Base-by-base conservation (phyloP, 2,888 invertebrate genomes). In the Cerceris rybyensis region DNA sequence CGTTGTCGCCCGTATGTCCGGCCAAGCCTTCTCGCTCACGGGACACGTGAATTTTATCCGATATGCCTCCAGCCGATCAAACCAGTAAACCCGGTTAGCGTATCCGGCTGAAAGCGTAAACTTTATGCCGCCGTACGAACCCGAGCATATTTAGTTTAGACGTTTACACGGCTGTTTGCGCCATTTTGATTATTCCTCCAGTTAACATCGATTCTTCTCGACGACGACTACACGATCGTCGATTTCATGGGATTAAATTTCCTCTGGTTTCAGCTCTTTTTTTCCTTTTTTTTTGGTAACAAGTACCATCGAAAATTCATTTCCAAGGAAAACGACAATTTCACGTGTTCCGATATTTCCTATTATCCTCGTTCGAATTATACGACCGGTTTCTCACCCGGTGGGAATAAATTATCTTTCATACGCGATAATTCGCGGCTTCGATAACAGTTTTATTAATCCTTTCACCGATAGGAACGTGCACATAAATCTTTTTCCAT, bases 401-500 rank as follows among this genome's bases (percentile, higher is more conserved):
- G 8, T 46, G 46, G 46, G 41, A n/a, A 39, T 42, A 6, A 42
- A 42, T 14, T 13, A 61, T 61, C 61, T 69, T 57, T 61, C 14
- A 61, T 61, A 60, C 69, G 57, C 69, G 61, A 69, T 57, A 73
- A 57, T 63, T 52, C 41, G 61, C 69, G 55, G 70, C 64, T 57
- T 58, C 52, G 63, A 63, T 74, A 70, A 70, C 59, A 63, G 58
- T 50, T 70, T 74, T 52, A 52, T 70, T 74, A 64, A 70, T 61
- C 58, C 50, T 58, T n/a, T 49, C 52, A 43, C 50, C 13, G 50
- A 63, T 61, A 65, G 39, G 11, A 6, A 77, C 81, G 83, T 75
- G 76, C 63, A 50, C 81, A 67, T 75, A 81, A 83, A 84, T 82
- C 79, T 84, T 83, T 72, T 69, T 61, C 73, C 79, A 81, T 75